phyloP scores from a whole-genome alignment of 2,113 vertebrate genomes.

The Dasyurus viverrinus region DNA sequence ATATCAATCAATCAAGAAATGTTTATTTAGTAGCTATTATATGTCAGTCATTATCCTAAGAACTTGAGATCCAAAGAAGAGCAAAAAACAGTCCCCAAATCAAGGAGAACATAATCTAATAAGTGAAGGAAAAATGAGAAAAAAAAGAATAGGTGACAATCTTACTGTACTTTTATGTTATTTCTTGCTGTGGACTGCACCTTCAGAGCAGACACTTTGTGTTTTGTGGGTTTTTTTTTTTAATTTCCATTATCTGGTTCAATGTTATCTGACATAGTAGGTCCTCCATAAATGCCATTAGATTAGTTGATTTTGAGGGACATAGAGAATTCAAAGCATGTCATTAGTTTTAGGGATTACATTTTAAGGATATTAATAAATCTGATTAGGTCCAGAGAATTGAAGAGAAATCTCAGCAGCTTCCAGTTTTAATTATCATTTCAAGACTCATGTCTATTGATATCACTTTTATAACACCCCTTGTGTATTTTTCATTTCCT shows the following conservation, averaged over 20 bases:
- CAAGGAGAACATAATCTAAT: neutral
- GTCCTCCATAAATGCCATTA: neutral
- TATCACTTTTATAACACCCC: neutral
- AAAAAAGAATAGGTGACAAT: neutral
- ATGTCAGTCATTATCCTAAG: neutral
- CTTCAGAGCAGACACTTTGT: neutral
- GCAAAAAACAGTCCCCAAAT: neutral
- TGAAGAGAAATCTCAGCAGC: neutral
- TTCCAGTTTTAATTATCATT: neutral
- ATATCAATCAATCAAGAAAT: neutral
- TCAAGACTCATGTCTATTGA: neutral
- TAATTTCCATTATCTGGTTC: neutral
- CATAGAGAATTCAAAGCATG: neutral
- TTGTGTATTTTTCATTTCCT: neutral
- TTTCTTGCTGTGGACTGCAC: neutral
- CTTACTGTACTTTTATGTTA: neutral
- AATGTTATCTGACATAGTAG: neutral
- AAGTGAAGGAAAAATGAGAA: neutral
- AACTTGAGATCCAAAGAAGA: neutral
- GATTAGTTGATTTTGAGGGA: neutral
- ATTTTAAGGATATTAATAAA: neutral
- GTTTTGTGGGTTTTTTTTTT: neutral
- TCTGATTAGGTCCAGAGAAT: neutral
- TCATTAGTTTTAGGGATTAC: neutral
- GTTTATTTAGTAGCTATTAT: neutral